phyloP scores from a whole-genome alignment of 2,797 vertebrate genomes.

The Eremophila alpestris region DNA sequence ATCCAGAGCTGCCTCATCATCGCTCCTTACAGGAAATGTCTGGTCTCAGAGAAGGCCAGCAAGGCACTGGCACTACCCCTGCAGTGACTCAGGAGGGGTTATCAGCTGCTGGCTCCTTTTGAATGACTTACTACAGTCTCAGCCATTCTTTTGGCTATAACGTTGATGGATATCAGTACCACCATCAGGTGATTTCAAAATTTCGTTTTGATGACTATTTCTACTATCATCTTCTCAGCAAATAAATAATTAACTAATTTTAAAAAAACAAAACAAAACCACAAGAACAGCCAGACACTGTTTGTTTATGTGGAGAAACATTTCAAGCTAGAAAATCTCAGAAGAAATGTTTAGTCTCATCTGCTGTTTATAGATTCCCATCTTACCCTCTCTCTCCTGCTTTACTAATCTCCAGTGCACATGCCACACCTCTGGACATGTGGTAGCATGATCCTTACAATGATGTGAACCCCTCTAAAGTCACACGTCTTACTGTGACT shows the following conservation, averaged over 20 bases:
- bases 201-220: background rate
- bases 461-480: background rate
- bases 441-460: background rate
- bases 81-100: background rate
- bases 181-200: background rate
- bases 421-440: background rate
- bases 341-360: background rate
- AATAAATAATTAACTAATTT: background rate
- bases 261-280: background rate
- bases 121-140: background rate
- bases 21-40: background rate
- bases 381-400: background rate
- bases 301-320: background rate
- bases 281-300: background rate
- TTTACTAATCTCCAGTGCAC: background rate
- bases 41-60: background rate
- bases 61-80: background rate
- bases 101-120: background rate
- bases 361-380: background rate
- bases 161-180: background rate
- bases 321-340: background rate
- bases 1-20: background rate
- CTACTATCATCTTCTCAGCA: background rate
- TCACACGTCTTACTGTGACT: background rate
- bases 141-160: background rate